phyloP scores from a whole-genome alignment of 30 jellyfish, hydroid and myxozoan species.

The Clytia hemisphaerica region DNA sequence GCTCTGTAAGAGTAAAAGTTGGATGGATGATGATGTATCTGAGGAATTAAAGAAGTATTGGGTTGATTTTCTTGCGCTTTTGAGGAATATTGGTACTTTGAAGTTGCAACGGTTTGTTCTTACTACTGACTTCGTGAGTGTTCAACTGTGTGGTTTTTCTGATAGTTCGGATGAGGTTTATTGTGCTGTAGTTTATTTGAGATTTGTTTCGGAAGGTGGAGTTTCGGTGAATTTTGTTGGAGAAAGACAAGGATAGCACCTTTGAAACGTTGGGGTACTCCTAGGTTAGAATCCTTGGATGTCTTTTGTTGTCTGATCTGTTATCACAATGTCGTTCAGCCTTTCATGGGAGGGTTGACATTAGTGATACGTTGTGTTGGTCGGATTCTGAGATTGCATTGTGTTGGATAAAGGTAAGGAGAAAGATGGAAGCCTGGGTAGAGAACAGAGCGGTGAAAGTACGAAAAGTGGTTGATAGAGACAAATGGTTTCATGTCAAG shows the following conservation, averaged over 20 bases:
- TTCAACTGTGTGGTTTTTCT: slow-evolving; percentile 54
- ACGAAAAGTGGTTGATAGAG: slow-evolving; percentile 33
- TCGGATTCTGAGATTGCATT: slow-evolving; percentile 53
- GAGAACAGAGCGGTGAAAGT: slow-evolving; percentile 18
- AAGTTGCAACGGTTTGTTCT: no score
- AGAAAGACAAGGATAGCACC: slow-evolving; percentile 57
- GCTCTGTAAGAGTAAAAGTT: no score
- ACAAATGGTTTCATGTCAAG: slow-evolving; percentile 33
- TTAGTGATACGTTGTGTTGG: slow-evolving; percentile 46
- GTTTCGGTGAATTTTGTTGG: slow-evolving; percentile 35
- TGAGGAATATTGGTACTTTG: no score
- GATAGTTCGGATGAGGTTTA: slow-evolving; percentile 53
- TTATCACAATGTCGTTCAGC: slow-evolving; percentile 10
- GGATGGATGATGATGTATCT: no score
- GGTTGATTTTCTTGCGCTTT: no score
- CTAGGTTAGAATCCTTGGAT: slow-evolving; percentile 68
- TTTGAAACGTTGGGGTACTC: slow-evolving; percentile 37
- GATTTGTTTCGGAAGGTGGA: slow-evolving; percentile 41
- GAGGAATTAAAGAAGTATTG: no score
- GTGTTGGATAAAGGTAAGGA: slow-evolving; percentile 55
- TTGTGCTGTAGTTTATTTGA: slow-evolving; percentile 53
- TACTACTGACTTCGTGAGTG: no score
- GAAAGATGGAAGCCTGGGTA: slow-evolving; percentile 32
- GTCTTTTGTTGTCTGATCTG: slow-evolving; percentile 35
- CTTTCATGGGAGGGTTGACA: slow-evolving; percentile 19